Conservation (phyloP, 1,140 invertebrate species). For the Cotesia typhae region DNA sequence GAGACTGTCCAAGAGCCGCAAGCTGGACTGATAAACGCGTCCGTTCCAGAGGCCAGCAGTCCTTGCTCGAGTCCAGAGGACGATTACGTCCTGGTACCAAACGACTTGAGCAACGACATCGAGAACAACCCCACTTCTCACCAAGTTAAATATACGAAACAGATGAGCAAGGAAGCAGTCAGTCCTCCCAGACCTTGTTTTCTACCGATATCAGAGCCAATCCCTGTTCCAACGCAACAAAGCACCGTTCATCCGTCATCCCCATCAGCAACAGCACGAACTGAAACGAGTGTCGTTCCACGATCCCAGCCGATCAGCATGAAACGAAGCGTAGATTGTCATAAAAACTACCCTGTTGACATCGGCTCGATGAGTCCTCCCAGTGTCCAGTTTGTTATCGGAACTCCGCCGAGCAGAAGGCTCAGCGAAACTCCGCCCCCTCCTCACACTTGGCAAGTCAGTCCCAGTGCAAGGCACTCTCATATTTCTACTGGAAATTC, state of each 20-base stretch:
- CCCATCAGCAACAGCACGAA: constrained; percentile 50
- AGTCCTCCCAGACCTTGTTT: constrained; percentile 76
- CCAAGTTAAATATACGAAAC: constrained; percentile 57
- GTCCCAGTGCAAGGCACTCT: constrained; percentile 68
- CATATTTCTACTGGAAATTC: constrained; percentile 70
- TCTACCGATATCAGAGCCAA: constrained; percentile 77
- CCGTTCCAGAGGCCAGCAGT: constrained; percentile 63
- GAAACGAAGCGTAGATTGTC: constrained; percentile 72
- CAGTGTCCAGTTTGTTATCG: constrained; percentile 88
- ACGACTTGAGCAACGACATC: constrained; percentile 70
- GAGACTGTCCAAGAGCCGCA: constrained; percentile 47
- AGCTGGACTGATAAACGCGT: constrained; percentile 48
- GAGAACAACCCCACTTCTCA: constrained; percentile 60
- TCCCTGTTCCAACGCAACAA: constrained; percentile 80
- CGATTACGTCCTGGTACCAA: constrained; percentile 88
- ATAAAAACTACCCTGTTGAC: constrained; percentile 73
- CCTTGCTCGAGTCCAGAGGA: constrained; percentile 77
- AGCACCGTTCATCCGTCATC: constrained; percentile 63
- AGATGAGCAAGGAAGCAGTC: constrained; percentile 57
- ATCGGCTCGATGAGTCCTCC: constrained; percentile 91
- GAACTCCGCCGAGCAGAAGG: constrained; percentile 81
- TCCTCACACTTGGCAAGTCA: constrained; percentile 83
- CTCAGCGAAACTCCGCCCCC: constrained; percentile 78
- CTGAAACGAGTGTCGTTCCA: constrained; percentile 69
- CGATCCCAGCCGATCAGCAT: constrained; percentile 85